Evolutionary conservation across 1,140 invertebrate genomes (phyloP).

Genomic region (Drosophila nannoptera): DNA sequence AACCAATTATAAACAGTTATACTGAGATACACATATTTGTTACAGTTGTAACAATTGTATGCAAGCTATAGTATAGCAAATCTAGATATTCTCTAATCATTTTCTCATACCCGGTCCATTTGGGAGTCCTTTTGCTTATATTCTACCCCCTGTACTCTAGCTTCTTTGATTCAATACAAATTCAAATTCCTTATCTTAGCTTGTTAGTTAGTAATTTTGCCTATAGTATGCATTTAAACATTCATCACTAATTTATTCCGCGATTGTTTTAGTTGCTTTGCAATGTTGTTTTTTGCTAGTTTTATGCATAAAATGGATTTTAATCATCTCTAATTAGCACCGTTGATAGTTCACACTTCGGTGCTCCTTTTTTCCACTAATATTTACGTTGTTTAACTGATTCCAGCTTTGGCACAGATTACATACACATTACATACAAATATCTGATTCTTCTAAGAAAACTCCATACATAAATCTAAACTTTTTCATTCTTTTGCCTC

Average conservation of each 20-base stretch:
- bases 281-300: slow-evolving; percentile 25
- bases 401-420: slow-evolving; percentile 37
- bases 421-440: slow-evolving; percentile 36
- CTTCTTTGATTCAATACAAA: too few species aligned
- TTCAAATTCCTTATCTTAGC: too few species aligned
- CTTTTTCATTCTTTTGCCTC: slow-evolving; percentile 14
- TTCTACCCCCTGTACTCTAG: too few species aligned
- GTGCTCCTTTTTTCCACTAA: slow-evolving; percentile 26
- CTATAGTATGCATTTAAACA: slow-evolving; percentile 1
- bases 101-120: too few species aligned
- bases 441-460: slow-evolving; percentile 1
- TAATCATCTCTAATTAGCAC: slow-evolving; percentile 52
- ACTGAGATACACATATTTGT: background rate
- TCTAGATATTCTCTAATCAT: too few species aligned
- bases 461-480: slow-evolving; percentile 12
- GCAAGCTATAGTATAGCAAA: background rate
- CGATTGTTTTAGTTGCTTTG: slow-evolving; percentile 24
- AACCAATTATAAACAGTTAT: background rate
- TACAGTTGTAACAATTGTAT: background rate
- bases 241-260: slow-evolving; percentile 16
- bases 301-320: slow-evolving; percentile 29
- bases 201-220: too few species aligned
- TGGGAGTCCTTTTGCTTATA: too few species aligned
- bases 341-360: slow-evolving; percentile 52
- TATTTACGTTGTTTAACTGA: background rate